Percentiles rank a stretch among this genome's conserved stretches.
Conservation (phyloP, 2,113 vertebrate species). For the Rhinolophus ferrumequinum region DNA sequence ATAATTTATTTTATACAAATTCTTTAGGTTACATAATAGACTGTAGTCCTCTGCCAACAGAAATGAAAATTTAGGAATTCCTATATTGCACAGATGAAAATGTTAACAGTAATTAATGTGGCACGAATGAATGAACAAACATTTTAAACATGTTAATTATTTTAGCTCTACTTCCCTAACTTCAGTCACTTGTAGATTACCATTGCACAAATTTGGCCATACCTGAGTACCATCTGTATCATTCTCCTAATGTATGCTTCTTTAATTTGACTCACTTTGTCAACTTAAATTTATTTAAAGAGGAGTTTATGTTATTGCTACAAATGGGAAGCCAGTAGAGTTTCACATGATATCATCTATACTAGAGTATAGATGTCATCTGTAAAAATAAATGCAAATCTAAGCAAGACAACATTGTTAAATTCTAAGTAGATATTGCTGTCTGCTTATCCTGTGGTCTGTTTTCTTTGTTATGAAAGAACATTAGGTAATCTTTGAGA, state of each 20-base stretch:
- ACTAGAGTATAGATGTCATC: not conserved
- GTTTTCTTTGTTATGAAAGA: not conserved
- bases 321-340: not conserved
- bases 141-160: not conserved
- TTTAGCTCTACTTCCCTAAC: not conserved
- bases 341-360: too few relatives aligned
- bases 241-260: not conserved
- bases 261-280: not conserved
- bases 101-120: not conserved
- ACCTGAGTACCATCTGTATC: not conserved
- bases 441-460: not conserved
- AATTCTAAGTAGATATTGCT: not conserved
- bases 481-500: not conserved
- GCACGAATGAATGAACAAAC: not conserved
- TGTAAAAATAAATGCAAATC: constrained; percentile 25
- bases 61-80: constrained; percentile 9
- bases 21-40: not conserved
- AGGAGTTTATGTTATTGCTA: not conserved
- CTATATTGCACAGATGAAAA: not conserved
- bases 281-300: not conserved
- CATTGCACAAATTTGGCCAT: not conserved
- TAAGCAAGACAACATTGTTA: not conserved
- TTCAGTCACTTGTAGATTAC: not conserved
- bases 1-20: not conserved
- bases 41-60: not conserved